Conservation (phyloP, 2,797 vertebrate species). For the Hemibagrus guttatus region DNA sequence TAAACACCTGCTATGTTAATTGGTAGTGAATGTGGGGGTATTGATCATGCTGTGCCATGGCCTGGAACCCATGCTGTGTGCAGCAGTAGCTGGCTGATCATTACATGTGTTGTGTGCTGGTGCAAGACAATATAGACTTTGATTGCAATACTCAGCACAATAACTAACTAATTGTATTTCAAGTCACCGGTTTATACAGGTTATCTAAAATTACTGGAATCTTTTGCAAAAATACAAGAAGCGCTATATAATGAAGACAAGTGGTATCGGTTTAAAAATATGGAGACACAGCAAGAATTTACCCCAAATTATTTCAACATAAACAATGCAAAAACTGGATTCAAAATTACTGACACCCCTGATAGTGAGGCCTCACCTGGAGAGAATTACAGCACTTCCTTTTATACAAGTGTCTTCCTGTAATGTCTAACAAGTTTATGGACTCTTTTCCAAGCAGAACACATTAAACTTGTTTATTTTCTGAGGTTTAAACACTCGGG, state of each 20-base stretch:
- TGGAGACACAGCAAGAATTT: neutral
- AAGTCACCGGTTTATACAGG: neutral
- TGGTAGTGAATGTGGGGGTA: slow-evolving; percentile 11
- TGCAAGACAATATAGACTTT: slow-evolving; percentile 4
- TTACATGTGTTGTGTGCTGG: slow-evolving; percentile 8
- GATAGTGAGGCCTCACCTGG: neutral
- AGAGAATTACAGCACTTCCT: neutral
- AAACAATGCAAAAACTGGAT: neutral
- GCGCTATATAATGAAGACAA: neutral
- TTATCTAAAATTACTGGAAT: neutral
- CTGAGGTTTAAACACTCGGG: neutral
- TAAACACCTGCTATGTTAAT: slow-evolving; percentile 25
- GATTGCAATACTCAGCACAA: slow-evolving; percentile 22
- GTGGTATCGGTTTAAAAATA: neutral
- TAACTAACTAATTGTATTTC: neutral
- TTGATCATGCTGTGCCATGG: slow-evolving; percentile 18
- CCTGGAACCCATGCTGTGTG: slow-evolving; percentile 16
- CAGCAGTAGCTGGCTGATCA: slow-evolving; percentile 10
- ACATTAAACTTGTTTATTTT: neutral
- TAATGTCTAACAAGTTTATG: neutral
- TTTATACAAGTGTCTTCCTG: neutral
- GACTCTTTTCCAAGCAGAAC: neutral
- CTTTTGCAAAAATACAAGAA: neutral
- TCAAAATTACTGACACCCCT: neutral
- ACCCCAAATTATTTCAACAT: neutral